Base-by-base conservation (phyloP, 1,140 invertebrate genomes). In the Lucilia sericata region DNA sequence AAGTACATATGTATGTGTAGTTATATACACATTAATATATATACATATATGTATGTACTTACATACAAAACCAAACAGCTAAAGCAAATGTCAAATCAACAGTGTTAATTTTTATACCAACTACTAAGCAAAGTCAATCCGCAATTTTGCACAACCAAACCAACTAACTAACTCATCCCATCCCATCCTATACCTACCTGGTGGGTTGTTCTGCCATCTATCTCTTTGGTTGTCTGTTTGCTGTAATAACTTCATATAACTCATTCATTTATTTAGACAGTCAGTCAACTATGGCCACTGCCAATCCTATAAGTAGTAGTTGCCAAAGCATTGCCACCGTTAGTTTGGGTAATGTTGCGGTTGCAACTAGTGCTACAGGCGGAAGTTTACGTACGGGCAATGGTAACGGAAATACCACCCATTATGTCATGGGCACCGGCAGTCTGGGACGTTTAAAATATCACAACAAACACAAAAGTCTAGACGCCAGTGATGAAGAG, bases 401-500 rank as follows among this genome's bases (percentile, higher is more conserved):
- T 36, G 78, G 78, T 65, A 82, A 65, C 55, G 83, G 85, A 51
- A 75, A 60, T 36, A 83, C 82, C 65, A 82, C 65, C 82, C 76
- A 85, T 84, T 90, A 90, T 86, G 86, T 90, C 34, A 89, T 90
- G 83, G 89, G 89, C 55, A 90, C 89, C 83, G 89, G 89, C 78
- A 90, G 89, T 85, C 83, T 90, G 85, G 89, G 89, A 21, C 87
- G 89, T 80, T 85, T 90, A 12, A 90, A 90, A 86, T 90, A 86
- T 82, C 88, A 87, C 83, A 83, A 90, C 85, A 90, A 90, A 86
- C 84, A 86, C 17, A 86, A 86, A 70, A 89, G 86, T 84, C 85
- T 89, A 84, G 89, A 89, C 86, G 88, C 89, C 84, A 90, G 89
- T 84, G 88, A 90, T 81, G 89, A 90, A 85, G 89, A 90, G 84